A percentile compares a stretch with the other conserved stretches of the same genome.
Evolutionary conservation across 2,888 invertebrate genomes (phyloP).

Genomic region (Bombylius discolor): DNA sequence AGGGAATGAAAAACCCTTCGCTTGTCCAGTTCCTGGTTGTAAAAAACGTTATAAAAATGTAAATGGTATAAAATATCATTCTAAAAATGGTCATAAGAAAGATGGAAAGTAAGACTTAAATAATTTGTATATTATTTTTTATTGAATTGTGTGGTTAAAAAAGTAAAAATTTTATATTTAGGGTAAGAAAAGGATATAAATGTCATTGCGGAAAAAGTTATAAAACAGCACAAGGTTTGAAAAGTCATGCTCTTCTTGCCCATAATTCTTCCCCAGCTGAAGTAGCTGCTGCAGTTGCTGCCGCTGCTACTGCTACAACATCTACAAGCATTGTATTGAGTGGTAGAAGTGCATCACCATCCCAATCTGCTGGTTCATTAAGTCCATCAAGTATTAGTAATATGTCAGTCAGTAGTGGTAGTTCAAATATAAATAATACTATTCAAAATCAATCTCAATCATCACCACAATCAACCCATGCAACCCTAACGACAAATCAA

Average conservation of each 20-base stretch:
- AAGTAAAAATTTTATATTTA: conserved; percentile 28
- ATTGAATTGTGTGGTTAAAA: too few species aligned
- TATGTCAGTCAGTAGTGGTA: conserved; percentile 33
- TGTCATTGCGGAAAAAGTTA: conserved; percentile 80
- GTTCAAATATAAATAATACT: conserved; percentile 5
- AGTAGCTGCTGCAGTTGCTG: conserved; percentile 14
- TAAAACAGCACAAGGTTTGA: conserved; percentile 66
- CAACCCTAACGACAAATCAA: conserved; percentile 11
- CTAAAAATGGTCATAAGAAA: conserved; percentile 75
- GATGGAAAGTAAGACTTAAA: conserved; percentile 58
- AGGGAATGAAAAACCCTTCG: conserved; percentile 61
- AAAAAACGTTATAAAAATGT: conserved; percentile 79
- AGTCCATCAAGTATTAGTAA: conserved; percentile 37
- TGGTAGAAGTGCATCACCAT: conserved; percentile 31
- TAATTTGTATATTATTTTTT: neutral
- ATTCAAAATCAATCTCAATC: conserved; percentile 4
- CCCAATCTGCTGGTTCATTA: conserved; percentile 34
- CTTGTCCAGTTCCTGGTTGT: conserved; percentile 75
- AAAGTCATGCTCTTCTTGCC: conserved; percentile 48
- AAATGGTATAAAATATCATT: conserved; percentile 80
- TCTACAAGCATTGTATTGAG: conserved; percentile 16
- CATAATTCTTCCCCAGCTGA: conserved; percentile 33
- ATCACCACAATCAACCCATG: neutral
- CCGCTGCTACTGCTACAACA: neutral
- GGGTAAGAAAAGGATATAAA: conserved; percentile 66